These are phyloP conservation scores for Schrankia costaestrigalis DNA, from an alignment of 2,888 invertebrate species.

Conservation along the genomic window DNA sequence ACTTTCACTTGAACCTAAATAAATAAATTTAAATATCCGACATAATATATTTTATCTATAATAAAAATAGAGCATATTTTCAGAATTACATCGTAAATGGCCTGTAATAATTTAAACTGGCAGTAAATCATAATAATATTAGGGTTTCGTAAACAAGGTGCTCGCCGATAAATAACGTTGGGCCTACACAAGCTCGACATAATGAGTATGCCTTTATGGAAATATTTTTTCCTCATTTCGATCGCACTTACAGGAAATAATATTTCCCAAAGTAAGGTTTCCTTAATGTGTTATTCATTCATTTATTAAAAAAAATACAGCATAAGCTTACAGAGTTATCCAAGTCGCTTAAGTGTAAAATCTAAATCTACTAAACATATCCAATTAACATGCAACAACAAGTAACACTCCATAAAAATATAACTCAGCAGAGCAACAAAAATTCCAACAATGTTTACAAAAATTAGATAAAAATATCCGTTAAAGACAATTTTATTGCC, in stretches of 20 bases:
- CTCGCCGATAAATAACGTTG: conserved; percentile 48
- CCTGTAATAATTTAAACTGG: conserved; percentile 44
- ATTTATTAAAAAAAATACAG: too few relatives aligned
- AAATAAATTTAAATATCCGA: conserved; percentile 22
- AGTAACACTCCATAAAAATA: too few relatives aligned
- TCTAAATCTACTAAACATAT: too few relatives aligned
- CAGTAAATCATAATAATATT: conserved; percentile 51
- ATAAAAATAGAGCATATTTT: conserved; percentile 30
- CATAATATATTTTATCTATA: conserved; percentile 8
- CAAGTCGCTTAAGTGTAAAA: too few relatives aligned
- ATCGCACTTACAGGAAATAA: conserved; percentile 20
- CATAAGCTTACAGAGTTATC: too few relatives aligned
- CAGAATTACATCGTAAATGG: conserved; percentile 31
- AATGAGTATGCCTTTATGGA: conserved; percentile 35
- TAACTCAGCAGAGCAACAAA: too few relatives aligned
- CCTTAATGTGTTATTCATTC: conserved; percentile 3
- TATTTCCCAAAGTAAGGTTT: not conserved
- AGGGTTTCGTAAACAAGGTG: conserved; percentile 50
- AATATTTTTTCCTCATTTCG: conserved; percentile 31
- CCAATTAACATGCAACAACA: too few relatives aligned
- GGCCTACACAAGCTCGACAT: conserved; percentile 30
- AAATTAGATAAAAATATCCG: too few relatives aligned
- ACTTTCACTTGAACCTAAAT: conserved; percentile 39
- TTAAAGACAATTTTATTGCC: too few relatives aligned
- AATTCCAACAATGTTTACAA: too few relatives aligned